phyloP scores from a whole-genome alignment of 2,113 vertebrate genomes.

The human region DNA sequence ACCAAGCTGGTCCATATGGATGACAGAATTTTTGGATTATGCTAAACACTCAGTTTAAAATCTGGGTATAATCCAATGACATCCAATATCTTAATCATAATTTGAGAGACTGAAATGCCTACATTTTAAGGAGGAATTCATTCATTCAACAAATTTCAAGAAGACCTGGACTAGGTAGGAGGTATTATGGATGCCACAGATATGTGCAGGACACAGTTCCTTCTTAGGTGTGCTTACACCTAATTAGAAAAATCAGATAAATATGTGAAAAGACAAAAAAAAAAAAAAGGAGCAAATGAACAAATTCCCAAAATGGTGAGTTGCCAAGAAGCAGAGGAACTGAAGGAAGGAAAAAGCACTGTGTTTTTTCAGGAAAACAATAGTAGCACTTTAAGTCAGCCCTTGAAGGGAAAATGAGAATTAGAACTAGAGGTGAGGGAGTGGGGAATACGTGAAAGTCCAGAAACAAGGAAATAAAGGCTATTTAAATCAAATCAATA shows the following conservation, averaged over 20 bases:
- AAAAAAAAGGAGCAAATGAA: not conserved
- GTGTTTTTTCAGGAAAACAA: not conserved
- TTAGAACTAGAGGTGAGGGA: not conserved
- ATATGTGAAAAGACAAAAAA: not conserved
- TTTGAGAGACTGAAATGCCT: not conserved
- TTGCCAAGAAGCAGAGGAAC: not conserved
- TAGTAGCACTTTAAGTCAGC: not conserved
- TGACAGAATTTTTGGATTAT: constrained; percentile 4
- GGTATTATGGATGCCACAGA: not conserved
- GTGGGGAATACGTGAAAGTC: not conserved
- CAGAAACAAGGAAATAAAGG: not conserved
- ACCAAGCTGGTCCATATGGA: constrained; percentile 9
- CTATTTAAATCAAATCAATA: not conserved
- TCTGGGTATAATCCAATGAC: constrained; percentile 24
- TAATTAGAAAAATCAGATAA: constrained; percentile 19
- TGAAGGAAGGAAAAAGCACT: not conserved
- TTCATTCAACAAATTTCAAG: constrained; percentile 1
- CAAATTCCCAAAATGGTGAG: not conserved
- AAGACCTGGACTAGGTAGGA: not conserved
- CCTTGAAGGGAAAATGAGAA: not conserved
- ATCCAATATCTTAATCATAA: not conserved
- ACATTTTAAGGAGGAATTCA: constrained; percentile 29
- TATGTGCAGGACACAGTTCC: not conserved
- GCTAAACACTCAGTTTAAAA: constrained; percentile 39
- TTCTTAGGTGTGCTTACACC: not conserved